Evolutionary conservation across 2,113 vertebrate species (phyloP), one percentile per base, ranked within the genome.

Genomic region (Pycnonotus jocosus): DNA sequence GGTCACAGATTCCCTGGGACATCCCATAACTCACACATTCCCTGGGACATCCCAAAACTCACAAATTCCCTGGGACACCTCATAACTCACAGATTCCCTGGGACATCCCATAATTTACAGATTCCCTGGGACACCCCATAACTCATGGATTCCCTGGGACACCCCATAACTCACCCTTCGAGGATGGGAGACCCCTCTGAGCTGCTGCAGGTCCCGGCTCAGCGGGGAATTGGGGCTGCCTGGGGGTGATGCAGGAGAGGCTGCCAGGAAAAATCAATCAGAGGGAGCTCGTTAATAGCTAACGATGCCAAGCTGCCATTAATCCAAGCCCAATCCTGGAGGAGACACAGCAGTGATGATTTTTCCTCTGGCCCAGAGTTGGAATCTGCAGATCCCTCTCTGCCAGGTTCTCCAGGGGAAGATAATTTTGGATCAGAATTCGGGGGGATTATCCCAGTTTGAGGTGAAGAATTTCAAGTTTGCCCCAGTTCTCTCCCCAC

Each of bases 201-300:
- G 60, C 14, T 86, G 70, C 87, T 96, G 40, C 35, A 82, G 93
- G 61, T 68, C 27, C 80, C 84, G 81, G 54, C 47, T 68, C 81
- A 51, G 78, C 57, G 54, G 54, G 64, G 60, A 82, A 93, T 80
- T 35, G 73, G 48, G 84, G 71, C 88, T 24, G 68, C 78, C 37
- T 68, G 92, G 95, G 94, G 27, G 14, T 58, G 95, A 90, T 71
- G 84, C 66, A 48, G 72, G 48, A 92, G 78, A 61, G 93, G 71
- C 93, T 97, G 97, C 96, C 96, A 97, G 92, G 54, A 58, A 51
- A 51, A 93, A 94, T 74, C 77, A 95, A 97, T 94, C 97, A 95
- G 68, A 71, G 42, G 47, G 65, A 96, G 71, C 78, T 54, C 86
- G 85, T 96, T 94, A 96, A 95, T 74, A 68, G 19, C 70, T 69